Percentiles rank a stretch among this genome's conserved stretches.
These are phyloP conservation scores for Apotomis capreana DNA, from an alignment of 2,888 invertebrate genomes.

Conservation along the genomic window DNA sequence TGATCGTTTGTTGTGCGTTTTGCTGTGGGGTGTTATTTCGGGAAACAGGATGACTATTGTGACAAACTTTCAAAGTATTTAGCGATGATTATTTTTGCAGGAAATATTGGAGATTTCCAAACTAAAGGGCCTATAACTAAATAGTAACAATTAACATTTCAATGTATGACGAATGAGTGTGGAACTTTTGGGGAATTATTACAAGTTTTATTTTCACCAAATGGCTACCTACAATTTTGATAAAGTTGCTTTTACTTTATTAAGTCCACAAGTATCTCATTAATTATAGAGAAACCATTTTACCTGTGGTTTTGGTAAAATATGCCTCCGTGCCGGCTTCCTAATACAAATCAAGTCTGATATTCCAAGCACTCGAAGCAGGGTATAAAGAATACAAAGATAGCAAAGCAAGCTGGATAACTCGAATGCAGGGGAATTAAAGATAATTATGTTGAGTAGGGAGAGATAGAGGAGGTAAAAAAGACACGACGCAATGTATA, in stretches of 20 bases:
- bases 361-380: slow-evolving; percentile 14
- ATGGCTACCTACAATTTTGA: no score
- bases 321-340: not conserved
- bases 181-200: no score
- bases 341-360: slow-evolving; percentile 5
- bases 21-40: slow-evolving; percentile 46
- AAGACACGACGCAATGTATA: slow-evolving; percentile 9
- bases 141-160: no score
- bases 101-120: no score
- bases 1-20: slow-evolving; percentile 62
- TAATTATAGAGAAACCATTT: no score
- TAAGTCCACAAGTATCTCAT: no score
- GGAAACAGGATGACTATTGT: not conserved
- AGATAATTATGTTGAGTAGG: slow-evolving; percentile 38
- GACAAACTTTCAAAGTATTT: not conserved
- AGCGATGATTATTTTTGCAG: no score
- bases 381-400: slow-evolving; percentile 31
- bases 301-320: not conserved
- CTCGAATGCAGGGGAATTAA: slow-evolving; percentile 31
- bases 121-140: no score
- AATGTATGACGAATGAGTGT: no score
- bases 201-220: no score
- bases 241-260: no score
- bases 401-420: slow-evolving; percentile 35
- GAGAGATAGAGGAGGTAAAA: slow-evolving; percentile 29